Evolutionary conservation across 2,113 vertebrate species (phyloP).

Genomic region (Heterocephalus glaber): DNA sequence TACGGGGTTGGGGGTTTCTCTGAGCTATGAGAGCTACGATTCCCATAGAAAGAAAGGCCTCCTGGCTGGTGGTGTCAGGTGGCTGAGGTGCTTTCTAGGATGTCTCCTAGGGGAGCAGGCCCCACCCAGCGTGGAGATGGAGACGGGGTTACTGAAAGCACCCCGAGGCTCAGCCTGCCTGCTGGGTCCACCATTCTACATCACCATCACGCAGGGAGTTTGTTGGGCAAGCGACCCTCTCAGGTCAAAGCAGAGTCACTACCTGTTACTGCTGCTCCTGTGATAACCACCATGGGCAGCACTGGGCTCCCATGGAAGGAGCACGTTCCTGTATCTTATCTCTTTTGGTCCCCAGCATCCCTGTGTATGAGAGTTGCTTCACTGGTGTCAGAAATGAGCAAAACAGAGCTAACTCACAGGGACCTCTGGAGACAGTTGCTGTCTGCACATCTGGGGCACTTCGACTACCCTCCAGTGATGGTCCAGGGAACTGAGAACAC

Average conservation of each 20-base stretch:
- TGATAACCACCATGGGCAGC: accelerated
- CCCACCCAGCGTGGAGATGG: neutral
- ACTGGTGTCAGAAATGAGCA: conserved; percentile 7
- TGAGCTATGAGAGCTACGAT: neutral
- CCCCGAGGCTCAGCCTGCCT: no score
- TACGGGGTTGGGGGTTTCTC: neutral
- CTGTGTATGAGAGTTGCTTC: neutral
- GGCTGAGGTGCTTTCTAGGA: neutral
- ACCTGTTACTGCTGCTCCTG: neutral
- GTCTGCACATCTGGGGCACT: neutral
- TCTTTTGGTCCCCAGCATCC: neutral
- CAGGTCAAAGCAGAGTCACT: neutral
- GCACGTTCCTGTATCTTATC: neutral
- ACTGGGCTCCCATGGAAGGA: neutral
- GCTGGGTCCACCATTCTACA: neutral
- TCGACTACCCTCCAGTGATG: neutral
- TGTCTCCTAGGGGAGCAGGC: neutral
- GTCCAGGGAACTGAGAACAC: neutral
- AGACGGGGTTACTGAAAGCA: neutral
- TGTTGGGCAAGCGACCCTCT: neutral
- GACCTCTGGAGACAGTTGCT: neutral
- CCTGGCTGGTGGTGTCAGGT: neutral
- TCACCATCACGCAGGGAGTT: neutral
- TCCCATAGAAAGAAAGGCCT: neutral
- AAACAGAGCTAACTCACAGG: neutral